Percentiles rank a stretch among this genome's conserved stretches.
Conservation (phyloP, 2,797 vertebrate species). For the Semotilus atromaculatus region DNA sequence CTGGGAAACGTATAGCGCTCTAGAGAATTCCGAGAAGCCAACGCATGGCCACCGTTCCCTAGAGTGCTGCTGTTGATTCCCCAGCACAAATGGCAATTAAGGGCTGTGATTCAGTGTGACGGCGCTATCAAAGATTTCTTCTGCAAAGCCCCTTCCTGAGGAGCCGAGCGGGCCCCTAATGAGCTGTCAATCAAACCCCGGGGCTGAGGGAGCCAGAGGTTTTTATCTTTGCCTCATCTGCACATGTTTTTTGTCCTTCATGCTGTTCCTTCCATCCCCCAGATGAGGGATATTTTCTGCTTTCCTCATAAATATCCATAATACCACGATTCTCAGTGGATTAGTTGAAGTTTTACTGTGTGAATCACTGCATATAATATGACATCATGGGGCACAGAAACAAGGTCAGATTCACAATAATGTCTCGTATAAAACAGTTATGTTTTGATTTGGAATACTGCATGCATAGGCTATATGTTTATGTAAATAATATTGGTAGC, state of each 20-base stretch:
- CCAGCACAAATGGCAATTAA: constrained; percentile 83
- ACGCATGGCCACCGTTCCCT: constrained; percentile 58
- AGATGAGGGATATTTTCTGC: constrained; percentile 1
- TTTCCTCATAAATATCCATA: constrained; percentile 19
- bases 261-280: constrained; percentile 6
- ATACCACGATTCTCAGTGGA: background rate
- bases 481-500: background rate
- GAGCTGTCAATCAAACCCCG: constrained; percentile 80
- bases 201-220: constrained; percentile 50
- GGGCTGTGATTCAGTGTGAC: constrained; percentile 79
- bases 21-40: background rate
- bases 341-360: constrained; percentile 6
- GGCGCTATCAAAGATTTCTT: constrained; percentile 79
- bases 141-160: constrained; percentile 61
- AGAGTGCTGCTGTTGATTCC: constrained; percentile 75
- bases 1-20: background rate
- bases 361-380: background rate
- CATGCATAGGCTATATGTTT: background rate
- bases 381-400: background rate
- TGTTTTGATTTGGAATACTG: background rate
- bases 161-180: constrained; percentile 64
- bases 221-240: constrained; percentile 65
- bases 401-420: background rate
- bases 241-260: constrained; percentile 27
- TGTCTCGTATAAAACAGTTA: background rate